These are phyloP conservation scores for Palloptera scutellata DNA, from an alignment of 2,888 invertebrate species.

Conservation along the genomic window DNA sequence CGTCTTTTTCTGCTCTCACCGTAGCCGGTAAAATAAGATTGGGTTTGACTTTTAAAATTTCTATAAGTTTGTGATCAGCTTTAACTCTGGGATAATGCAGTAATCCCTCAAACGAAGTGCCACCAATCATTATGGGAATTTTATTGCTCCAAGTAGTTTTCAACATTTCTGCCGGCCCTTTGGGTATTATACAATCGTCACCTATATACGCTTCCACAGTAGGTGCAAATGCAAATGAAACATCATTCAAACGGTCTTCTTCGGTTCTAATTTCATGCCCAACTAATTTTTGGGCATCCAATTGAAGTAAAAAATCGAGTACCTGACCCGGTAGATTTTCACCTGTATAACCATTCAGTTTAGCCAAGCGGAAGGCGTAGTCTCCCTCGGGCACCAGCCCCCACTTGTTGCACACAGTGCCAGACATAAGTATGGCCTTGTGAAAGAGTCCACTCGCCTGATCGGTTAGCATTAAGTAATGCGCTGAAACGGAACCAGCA, in stretches of 20 bases:
- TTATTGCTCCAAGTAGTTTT: constrained; percentile 56
- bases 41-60: constrained; percentile 25
- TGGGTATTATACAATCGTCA: constrained; percentile 54
- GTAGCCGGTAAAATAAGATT: constrained; percentile 39
- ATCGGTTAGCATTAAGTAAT: constrained; percentile 63
- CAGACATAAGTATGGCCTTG: constrained; percentile 50
- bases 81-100: constrained; percentile 46
- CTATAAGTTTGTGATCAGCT: constrained; percentile 27
- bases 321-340: constrained; percentile 56
- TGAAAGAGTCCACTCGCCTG: constrained; percentile 59
- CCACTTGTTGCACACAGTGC: constrained; percentile 18
- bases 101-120: constrained; percentile 59
- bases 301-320: constrained; percentile 53
- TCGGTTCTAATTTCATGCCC: constrained; percentile 49
- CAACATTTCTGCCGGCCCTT: constrained; percentile 49
- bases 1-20: constrained; percentile 32
- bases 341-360: constrained; percentile 53
- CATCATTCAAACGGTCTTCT: constrained; percentile 50
- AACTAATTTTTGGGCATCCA: constrained; percentile 49
- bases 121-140: constrained; percentile 59
- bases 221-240: constrained; percentile 54
- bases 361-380: constrained; percentile 54
- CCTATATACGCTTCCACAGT: constrained; percentile 57
- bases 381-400: constrained; percentile 36
- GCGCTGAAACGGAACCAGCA: constrained; percentile 62